Evolutionary conservation across 2,888 invertebrate species (phyloP), one percentile per base, ranked within the genome.

Genomic region (Lumbricus terrestris): DNA sequence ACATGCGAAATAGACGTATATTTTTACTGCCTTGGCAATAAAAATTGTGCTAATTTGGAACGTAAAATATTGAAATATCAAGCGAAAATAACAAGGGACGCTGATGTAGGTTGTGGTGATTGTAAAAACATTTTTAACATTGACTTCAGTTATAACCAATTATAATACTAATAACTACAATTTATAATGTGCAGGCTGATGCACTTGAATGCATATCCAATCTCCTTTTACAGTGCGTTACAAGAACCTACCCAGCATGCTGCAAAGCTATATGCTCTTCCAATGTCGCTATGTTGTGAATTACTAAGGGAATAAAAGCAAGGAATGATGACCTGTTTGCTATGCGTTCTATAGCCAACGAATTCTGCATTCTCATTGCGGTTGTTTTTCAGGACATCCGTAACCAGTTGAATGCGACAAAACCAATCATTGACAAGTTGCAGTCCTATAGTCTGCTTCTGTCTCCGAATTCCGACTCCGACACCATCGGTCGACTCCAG

Each of bases 381-480:
- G n/a, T 16, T 88, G 33, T 92, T 92, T 91, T 94, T 88, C 93
- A 94, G 92, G 93, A 93, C 88, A 92, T 94, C 38, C 93, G 93
- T 83, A 93, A 92, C 91, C 91, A 93, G 35, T 38, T 85, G 85
- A 37, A 34, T 20, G 37, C 85, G 16, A 85, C 37, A 5, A 20
- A 34, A 16, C 85, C 85, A 34, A 85, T 23, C 34, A 37, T 85
- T 16, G 85, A 85, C 34, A 85, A 85, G 85, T 37, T 85, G 37
- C 85, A 37, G 34, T 85, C 85, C 34, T 85, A 85, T 35, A 37
- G 34, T 18, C 23, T 35, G 35, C 85, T 85, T 85, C 37, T 85
- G n/a, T 85, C 85, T 85, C 85, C 85, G 35, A 85, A 85, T 85
- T 85, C 85, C 29, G 85, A 85, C 20, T 23, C 85, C 8, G 37